Percentiles rank a stretch among this genome's conserved stretches.
phyloP scores from a whole-genome alignment of 2,113 vertebrate species.

The Oreamnos americanus region DNA sequence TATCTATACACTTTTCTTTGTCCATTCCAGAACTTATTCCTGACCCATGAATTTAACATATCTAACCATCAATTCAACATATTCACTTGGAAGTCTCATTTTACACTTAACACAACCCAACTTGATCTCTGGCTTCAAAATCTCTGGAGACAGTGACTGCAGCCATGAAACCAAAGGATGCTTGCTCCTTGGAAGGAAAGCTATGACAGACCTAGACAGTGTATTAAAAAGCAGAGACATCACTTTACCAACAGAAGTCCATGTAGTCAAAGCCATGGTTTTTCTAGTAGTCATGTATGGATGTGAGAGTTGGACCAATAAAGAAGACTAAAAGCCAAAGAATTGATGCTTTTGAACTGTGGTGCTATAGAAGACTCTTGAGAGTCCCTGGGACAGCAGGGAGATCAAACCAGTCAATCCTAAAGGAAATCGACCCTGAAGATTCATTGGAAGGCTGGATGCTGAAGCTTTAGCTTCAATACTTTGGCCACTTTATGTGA shows the following conservation, averaged over 20 bases:
- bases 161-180: not conserved
- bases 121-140: not conserved
- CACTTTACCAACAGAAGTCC: not conserved
- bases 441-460: not conserved
- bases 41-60: not conserved
- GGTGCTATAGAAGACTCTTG: not conserved
- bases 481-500: not conserved
- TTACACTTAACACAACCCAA: not conserved
- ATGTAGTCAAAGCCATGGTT: not conserved
- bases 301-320: not conserved
- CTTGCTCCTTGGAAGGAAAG: not conserved
- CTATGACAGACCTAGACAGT: not conserved
- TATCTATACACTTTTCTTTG: not conserved
- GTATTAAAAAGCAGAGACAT: not conserved
- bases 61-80: not conserved
- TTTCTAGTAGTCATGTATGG: not conserved
- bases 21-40: not conserved
- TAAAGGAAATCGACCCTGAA: not conserved
- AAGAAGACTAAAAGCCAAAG: not conserved
- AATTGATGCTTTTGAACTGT: not conserved
- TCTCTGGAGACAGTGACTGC: not conserved
- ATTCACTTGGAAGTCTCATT: not conserved
- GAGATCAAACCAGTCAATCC: not conserved
- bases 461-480: not conserved
- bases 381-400: not conserved